Evolutionary conservation across 2,888 invertebrate genomes (phyloP).

Genomic region (Machimus atricapillus): DNA sequence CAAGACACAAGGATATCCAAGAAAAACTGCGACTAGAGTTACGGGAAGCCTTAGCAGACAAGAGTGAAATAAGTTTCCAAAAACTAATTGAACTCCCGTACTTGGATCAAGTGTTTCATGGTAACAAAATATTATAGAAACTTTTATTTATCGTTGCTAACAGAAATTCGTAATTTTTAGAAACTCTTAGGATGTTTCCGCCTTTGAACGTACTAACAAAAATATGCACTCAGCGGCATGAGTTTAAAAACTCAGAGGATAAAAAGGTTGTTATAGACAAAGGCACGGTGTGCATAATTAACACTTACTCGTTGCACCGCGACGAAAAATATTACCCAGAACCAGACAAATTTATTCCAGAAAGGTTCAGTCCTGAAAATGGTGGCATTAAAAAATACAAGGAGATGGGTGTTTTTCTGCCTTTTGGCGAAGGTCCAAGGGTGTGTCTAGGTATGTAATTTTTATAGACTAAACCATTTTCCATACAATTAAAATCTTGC

Average conservation of each 20-base stretch:
- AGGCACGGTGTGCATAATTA: constrained; percentile 50
- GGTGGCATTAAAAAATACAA: constrained; percentile 51
- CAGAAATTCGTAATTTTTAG: constrained; percentile 46
- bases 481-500: background rate
- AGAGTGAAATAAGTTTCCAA: constrained; percentile 51
- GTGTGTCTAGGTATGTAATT: constrained; percentile 56
- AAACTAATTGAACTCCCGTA: constrained; percentile 53
- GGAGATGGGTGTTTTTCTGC: constrained; percentile 55
- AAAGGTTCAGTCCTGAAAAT: constrained; percentile 61
- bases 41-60: constrained; percentile 45
- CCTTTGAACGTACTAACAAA: constrained; percentile 51
- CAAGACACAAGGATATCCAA: constrained; percentile 51
- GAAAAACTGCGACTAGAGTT: constrained; percentile 53
- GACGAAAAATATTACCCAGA: constrained; percentile 64
- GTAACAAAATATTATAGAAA: constrained; percentile 44
- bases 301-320: constrained; percentile 58
- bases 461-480: background rate
- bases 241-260: constrained; percentile 49
- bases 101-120: constrained; percentile 54
- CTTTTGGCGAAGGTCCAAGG: constrained; percentile 61
- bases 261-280: constrained; percentile 44
- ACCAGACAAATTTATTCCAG: constrained; percentile 65
- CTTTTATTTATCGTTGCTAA: background rate
- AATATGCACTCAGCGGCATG: constrained; percentile 51
- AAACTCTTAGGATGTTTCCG: constrained; percentile 54